A percentile compares a stretch with the other conserved stretches of the same genome.
Evolutionary conservation across 2,888 invertebrate genomes (phyloP).

Genomic region (Netelia fuscicornis): DNA sequence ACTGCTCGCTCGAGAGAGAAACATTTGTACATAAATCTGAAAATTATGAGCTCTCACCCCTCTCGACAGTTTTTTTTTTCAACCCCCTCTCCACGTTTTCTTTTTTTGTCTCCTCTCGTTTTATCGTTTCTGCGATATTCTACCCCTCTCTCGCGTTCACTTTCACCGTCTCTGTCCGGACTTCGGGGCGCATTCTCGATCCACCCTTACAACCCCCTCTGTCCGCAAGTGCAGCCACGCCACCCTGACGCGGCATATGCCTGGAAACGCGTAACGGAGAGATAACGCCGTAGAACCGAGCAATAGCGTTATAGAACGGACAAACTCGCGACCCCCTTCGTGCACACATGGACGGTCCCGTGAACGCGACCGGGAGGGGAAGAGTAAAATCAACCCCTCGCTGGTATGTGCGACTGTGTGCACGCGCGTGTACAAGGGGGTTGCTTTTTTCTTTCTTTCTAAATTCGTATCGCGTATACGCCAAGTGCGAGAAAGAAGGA

Average conservation of each 20-base stretch:
- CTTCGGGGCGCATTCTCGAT: slow-evolving; percentile 37
- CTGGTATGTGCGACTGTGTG: slow-evolving; percentile 40
- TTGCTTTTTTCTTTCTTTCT: slow-evolving; percentile 10
- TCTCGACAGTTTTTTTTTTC: slow-evolving; percentile 37
- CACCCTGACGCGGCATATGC: slow-evolving; percentile 79
- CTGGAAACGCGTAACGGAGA: slow-evolving; percentile 83
- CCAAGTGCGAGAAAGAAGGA: slow-evolving; percentile 51
- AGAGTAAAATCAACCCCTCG: slow-evolving; percentile 65
- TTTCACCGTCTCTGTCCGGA: slow-evolving; percentile 11
- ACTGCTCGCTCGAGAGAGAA: slow-evolving; percentile 74
- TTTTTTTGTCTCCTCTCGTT: slow-evolving; percentile 37
- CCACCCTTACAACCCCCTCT: slow-evolving; percentile 56
- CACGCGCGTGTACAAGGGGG: neutral
- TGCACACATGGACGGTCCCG: slow-evolving; percentile 68
- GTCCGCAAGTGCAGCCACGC: slow-evolving; percentile 63
- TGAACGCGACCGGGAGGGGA: slow-evolving; percentile 48
- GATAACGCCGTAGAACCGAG: slow-evolving; percentile 78
- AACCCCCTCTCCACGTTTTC: slow-evolving; percentile 31
- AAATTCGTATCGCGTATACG: neutral
- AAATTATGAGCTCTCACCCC: slow-evolving; percentile 81
- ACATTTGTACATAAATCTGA: slow-evolving; percentile 84
- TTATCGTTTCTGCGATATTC: slow-evolving; percentile 60
- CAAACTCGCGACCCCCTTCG: slow-evolving; percentile 71
- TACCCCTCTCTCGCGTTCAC: slow-evolving; percentile 30
- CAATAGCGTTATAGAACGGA: slow-evolving; percentile 69